These are phyloP conservation scores for Sipha maydis DNA, from an alignment of 2,888 invertebrate species.

Conservation along the genomic window DNA sequence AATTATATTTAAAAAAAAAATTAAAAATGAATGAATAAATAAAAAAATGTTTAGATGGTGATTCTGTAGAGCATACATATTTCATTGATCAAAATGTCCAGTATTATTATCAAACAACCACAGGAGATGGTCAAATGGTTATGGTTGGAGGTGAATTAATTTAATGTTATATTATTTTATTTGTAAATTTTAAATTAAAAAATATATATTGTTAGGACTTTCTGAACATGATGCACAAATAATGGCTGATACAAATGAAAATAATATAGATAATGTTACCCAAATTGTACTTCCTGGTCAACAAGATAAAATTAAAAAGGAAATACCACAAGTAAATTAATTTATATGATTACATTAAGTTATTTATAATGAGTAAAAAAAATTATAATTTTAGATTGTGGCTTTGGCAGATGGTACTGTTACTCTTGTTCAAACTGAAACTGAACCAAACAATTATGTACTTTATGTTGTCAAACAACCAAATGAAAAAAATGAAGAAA, in stretches of 20 bases:
- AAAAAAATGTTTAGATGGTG: conserved; percentile 62
- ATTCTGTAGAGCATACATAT: conserved; percentile 66
- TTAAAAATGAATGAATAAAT: no score
- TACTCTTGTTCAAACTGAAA: conserved; percentile 84
- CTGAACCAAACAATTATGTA: conserved; percentile 82
- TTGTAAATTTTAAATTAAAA: background rate
- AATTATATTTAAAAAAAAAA: conserved; percentile 14
- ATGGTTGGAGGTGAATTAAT: conserved; percentile 64
- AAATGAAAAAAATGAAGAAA: conserved; percentile 70
- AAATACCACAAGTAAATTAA: conserved; percentile 50
- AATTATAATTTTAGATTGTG: conserved; percentile 56
- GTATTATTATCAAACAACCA: conserved; percentile 79
- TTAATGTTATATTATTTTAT: background rate
- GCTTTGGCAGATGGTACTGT: conserved; percentile 72
- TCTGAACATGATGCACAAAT: conserved; percentile 56
- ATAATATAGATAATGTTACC: conserved; percentile 46
- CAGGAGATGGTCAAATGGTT: conserved; percentile 65
- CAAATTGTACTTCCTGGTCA: conserved; percentile 51
- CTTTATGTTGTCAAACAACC: conserved; percentile 83
- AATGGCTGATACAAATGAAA: conserved; percentile 43
- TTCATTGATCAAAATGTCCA: conserved; percentile 75
- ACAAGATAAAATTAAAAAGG: conserved; percentile 58
- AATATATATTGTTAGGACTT: conserved; percentile 31
- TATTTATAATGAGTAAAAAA: background rate
- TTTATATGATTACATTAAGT: background rate